These are phyloP conservation scores for Chondrilla cf. caribensis DNA, from an alignment of 37 sponge, comb jelly and placozoan genomes.

Conservation along the genomic window DNA sequence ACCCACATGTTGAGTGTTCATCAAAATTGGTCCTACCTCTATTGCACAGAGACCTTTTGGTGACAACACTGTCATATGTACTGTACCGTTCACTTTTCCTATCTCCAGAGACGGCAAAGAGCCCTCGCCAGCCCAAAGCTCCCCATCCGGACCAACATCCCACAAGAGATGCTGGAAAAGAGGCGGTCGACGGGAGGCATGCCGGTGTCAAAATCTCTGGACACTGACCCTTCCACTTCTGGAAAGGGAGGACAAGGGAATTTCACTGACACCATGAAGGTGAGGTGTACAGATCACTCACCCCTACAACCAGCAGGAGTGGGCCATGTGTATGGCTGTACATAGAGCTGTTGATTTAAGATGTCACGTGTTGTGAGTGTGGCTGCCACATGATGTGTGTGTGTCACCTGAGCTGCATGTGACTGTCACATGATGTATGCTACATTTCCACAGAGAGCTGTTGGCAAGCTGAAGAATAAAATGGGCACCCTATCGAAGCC, in stretches of 20 bases:
- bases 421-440: too few relatives aligned
- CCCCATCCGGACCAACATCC: background rate
- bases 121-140: slow-evolving; percentile 12
- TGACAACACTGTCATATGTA: too few relatives aligned
- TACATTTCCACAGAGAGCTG: background rate
- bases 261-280: slow-evolving; percentile 22
- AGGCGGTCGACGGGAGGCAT: background rate
- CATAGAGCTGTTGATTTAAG: too few relatives aligned
- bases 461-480: slow-evolving; percentile 9
- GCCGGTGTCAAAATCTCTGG: background rate
- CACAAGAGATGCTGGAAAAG: slow-evolving; percentile 15
- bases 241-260: background rate
- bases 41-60: too few relatives aligned
- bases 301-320: too few relatives aligned
- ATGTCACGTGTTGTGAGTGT: too few relatives aligned
- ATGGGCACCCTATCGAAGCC: slow-evolving; percentile 6
- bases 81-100: too few relatives aligned
- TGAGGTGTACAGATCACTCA: too few relatives aligned
- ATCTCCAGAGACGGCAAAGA: background rate
- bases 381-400: background rate
- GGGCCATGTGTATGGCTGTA: too few relatives aligned
- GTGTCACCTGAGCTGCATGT: background rate
- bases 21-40: too few relatives aligned
- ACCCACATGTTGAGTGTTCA: too few relatives aligned
- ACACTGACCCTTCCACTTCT: background rate